Evolutionary conservation across 1,140 invertebrate species (phyloP), one percentile per base, ranked within the genome.

Genomic region (Camponotus floridanus): DNA sequence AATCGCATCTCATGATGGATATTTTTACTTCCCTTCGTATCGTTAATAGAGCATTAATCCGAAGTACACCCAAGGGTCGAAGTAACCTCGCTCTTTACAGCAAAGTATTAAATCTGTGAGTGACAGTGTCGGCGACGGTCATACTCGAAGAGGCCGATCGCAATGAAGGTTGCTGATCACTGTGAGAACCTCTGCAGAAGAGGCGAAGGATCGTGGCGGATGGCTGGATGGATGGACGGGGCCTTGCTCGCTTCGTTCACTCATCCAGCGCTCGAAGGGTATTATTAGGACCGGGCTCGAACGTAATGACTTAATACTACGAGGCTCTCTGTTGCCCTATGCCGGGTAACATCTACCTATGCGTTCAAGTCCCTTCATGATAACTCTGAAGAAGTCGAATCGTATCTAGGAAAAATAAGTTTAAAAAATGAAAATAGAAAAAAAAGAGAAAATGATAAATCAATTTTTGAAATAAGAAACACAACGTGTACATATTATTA

Each of bases 241-340:
- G 86, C 84, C 64, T 81, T 15, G 86, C 70, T 90, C 81, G 85
- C 87, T 86, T 87, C 76, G 89, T 86, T 91, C 91, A 87, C 86
- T 89, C 88, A 76, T 62, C 62, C 67, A 86, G 87, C 48, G 48
- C 86, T 64, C 87, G 55, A 92, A 92, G 92, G 92, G 92, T 92
- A 92, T 92, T 92, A 92, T 92, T 92, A 92, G 91, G 90, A 86
- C 76, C 85, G 87, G 90, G 86, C 83, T 91, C 91, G 88, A 88
- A 90, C 90, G 90, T 92, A 92, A 92, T 92, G 91, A 92, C 92
- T 92, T 92, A 92, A 92, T 92, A 92, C 92, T 90, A 92, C 92
- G 88, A 91, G 88, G 86, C 83, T 92, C 83, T 92, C 88, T 87
- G 90, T 90, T 88, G 91, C 80, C 88, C 91, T 88, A 91, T 87